Conservation (phyloP, 1,140 invertebrate species). For the Hyposmocoma kahamanoa region DNA sequence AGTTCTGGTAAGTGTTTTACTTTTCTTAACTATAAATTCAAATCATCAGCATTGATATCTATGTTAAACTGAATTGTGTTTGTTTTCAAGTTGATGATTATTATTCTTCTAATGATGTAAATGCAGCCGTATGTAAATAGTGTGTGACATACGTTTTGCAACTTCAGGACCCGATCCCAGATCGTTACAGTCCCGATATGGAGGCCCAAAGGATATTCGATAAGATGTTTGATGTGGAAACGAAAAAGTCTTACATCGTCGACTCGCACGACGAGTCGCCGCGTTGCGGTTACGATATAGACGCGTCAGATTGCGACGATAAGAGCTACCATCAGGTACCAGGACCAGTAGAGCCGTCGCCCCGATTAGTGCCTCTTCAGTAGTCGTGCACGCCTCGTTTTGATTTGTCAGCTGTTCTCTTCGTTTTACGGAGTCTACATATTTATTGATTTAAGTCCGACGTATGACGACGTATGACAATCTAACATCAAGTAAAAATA, state of each 20-base stretch:
- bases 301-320: constrained; percentile 67
- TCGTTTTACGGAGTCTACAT: too few relatives aligned
- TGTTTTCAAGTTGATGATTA: background rate
- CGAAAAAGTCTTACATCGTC: constrained; percentile 62
- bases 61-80: background rate
- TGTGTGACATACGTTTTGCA: constrained; percentile 57
- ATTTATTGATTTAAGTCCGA: too few relatives aligned
- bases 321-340: constrained; percentile 67
- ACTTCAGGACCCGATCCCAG: constrained; percentile 68
- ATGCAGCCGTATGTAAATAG: background rate
- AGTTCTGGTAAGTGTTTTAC: constrained; percentile 50
- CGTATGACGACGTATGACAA: too few relatives aligned
- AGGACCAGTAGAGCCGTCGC: constrained; percentile 54
- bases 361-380: constrained; percentile 59
- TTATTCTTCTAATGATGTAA: background rate
- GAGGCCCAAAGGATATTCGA: constrained; percentile 71
- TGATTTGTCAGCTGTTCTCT: constrained; percentile 56
- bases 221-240: constrained; percentile 71
- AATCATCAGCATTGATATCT: constrained; percentile 5
- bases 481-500: too few relatives aligned
- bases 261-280: constrained; percentile 59
- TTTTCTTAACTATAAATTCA: constrained; percentile 10
- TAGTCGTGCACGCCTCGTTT: constrained; percentile 66
- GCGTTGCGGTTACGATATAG: constrained; percentile 66
- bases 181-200: constrained; percentile 71